phyloP scores from a whole-genome alignment of 2,113 vertebrate species.

The Arizona elegans region DNA sequence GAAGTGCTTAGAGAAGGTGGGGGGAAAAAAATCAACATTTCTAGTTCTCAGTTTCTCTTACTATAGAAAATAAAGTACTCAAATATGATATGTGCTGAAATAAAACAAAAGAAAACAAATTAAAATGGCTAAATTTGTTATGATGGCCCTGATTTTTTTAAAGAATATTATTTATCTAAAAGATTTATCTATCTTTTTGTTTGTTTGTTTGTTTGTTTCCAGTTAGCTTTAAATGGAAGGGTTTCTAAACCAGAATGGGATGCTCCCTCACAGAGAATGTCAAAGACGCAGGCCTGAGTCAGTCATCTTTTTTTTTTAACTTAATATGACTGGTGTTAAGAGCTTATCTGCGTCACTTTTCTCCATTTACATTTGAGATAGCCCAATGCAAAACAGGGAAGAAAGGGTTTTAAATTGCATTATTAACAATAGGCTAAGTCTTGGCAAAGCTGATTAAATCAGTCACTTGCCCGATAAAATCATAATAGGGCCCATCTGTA shows the following conservation, averaged over 20 bases:
- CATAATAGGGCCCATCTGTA: conserved; percentile 47
- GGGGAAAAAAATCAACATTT: background rate
- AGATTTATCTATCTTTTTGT: conserved; percentile 5
- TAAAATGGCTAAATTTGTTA: conserved; percentile 23
- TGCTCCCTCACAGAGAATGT: conserved; percentile 28
- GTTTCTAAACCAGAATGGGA: conserved; percentile 40
- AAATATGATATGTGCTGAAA: conserved; percentile 18
- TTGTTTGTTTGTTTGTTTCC: background rate
- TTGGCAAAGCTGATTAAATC: conserved; percentile 59
- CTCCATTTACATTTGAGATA: conserved; percentile 62
- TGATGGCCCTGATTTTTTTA: conserved; percentile 1
- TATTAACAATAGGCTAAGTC: conserved; percentile 55
- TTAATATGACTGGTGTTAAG: conserved; percentile 9
- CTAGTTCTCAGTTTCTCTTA: conserved; percentile 28
- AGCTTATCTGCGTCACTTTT: conserved; percentile 46
- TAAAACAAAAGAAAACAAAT: background rate
- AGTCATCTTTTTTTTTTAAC: conserved; percentile 35
- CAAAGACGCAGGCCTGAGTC: conserved; percentile 50
- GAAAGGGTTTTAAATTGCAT: conserved; percentile 57
- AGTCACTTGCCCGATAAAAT: conserved; percentile 52
- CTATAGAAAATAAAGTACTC: conserved; percentile 9
- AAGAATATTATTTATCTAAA: background rate
- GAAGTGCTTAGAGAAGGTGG: background rate
- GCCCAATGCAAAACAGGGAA: conserved; percentile 40
- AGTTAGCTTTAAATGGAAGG: background rate